Percentiles rank a stretch among this genome's conserved stretches.
Conservation (phyloP, 2,113 vertebrate species). For the Neogale vison region DNA sequence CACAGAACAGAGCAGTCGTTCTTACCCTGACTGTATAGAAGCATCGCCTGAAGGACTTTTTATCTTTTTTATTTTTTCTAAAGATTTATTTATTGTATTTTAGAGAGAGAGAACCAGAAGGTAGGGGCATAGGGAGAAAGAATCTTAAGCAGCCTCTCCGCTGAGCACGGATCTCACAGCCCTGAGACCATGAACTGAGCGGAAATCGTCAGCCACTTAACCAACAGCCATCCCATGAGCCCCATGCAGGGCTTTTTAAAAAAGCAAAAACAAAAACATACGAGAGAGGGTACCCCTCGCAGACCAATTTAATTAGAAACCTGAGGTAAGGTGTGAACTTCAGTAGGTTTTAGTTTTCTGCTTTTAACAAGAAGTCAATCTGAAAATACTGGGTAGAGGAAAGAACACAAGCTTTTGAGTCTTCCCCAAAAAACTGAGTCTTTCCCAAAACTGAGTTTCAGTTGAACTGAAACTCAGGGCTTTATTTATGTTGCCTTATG, state of each 20-base stretch:
- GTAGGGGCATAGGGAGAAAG: not conserved
- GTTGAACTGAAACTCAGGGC: not conserved
- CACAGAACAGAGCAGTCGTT: not conserved
- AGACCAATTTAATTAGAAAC: not conserved
- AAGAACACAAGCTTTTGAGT: not conserved
- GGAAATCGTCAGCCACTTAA: not conserved
- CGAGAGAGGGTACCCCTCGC: not conserved
- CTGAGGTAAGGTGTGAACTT: not conserved
- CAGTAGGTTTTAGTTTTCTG: not conserved
- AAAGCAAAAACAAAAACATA: not conserved
- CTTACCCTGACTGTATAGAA: not conserved
- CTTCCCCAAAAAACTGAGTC: not conserved
- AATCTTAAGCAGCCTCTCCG: not conserved
- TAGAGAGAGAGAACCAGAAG: not conserved
- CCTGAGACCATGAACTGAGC: not conserved
- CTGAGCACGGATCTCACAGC: not conserved
- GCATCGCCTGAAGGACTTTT: not conserved
- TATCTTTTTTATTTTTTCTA: not conserved
- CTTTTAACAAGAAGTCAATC: not conserved
- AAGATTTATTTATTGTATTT: not conserved
- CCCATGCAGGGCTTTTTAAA: not conserved
- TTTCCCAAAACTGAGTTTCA: not conserved
- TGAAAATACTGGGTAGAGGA: constrained; percentile 2
- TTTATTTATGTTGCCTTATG: not conserved
- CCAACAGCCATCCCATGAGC: not conserved